phyloP scores from a whole-genome alignment of 1,140 invertebrate species.

The Araneus ventricosus region DNA sequence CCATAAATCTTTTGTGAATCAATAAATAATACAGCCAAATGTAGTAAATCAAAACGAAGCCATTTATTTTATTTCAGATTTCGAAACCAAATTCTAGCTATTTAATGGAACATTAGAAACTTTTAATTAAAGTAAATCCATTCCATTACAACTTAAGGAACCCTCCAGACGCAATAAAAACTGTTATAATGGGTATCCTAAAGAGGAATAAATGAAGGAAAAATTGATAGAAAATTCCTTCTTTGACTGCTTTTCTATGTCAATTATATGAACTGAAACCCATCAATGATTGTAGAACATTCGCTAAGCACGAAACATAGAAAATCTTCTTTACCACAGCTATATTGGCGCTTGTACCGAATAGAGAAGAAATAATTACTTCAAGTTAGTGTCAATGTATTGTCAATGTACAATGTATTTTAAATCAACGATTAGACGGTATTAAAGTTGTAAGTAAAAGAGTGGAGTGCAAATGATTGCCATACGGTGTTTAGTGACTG shows the following conservation, averaged over 20 bases:
- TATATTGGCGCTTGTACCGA: not conserved
- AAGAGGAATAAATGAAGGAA: not conserved
- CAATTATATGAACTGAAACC: not conserved
- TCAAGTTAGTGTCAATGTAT: no score
- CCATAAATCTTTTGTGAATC: no score
- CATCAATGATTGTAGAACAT: not conserved
- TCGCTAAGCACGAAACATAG: not conserved
- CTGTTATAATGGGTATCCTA: not conserved
- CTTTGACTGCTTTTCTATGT: not conserved
- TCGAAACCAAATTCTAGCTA: not conserved
- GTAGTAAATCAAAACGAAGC: no score
- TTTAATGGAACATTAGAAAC: not conserved
- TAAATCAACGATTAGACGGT: not conserved
- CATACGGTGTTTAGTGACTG: no score
- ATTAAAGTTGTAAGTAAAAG: no score
- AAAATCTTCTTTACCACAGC: not conserved
- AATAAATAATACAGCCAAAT: no score
- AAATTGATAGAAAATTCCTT: conserved; percentile 6
- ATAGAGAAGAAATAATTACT: conserved; percentile 3
- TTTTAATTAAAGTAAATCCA: not conserved
- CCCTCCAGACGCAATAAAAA: not conserved
- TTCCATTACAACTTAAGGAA: not conserved
- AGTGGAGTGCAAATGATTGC: no score
- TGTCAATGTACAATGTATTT: not conserved
- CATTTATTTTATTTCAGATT: not conserved